A percentile compares a stretch with the other conserved stretches of the same genome.
phyloP scores from a whole-genome alignment of 2,888 invertebrate species.

The Caenorhabditis panamensis region DNA sequence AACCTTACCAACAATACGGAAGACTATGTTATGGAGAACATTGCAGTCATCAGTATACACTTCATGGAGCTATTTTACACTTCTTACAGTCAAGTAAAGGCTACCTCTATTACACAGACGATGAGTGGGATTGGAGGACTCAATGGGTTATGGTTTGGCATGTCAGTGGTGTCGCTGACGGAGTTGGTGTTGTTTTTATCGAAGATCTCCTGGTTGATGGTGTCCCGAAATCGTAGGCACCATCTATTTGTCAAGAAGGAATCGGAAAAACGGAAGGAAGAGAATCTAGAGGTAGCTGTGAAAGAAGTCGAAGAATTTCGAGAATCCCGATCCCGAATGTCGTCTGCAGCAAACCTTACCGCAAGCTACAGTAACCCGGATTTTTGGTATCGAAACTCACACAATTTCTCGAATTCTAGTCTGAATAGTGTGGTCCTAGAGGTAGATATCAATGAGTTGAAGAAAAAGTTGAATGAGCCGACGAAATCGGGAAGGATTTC shows the following conservation, averaged over 20 bases:
- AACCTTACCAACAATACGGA: slow-evolving; percentile 45
- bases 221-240: slow-evolving; percentile 31
- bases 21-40: slow-evolving; percentile 56
- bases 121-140: slow-evolving; percentile 43
- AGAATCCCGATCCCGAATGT: slow-evolving; percentile 17
- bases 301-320: slow-evolving; percentile 1
- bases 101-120: slow-evolving; percentile 20
- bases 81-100: slow-evolving; percentile 45
- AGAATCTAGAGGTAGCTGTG: slow-evolving; percentile 12
- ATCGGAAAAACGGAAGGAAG: slow-evolving; percentile 19
- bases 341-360: slow-evolving; percentile 20
- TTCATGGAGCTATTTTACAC: slow-evolving; percentile 51
- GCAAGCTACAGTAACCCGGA: slow-evolving; percentile 7
- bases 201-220: slow-evolving; percentile 37
- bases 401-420: slow-evolving; percentile 20
- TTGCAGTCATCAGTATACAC: slow-evolving; percentile 46
- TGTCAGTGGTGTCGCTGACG: slow-evolving; percentile 42
- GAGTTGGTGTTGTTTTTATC: slow-evolving; percentile 32
- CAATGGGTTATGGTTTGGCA: slow-evolving; percentile 55
- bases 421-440: slow-evolving; percentile 40
- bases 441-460: slow-evolving; percentile 19
- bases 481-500: slow-evolving; percentile 7
- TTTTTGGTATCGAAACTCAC: slow-evolving; percentile 32
- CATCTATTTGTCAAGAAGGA: slow-evolving; percentile 37
- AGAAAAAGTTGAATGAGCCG: background rate